Evolutionary conservation across 2,113 vertebrate species (phyloP).

Genomic region (Melanerpes aurifrons): DNA sequence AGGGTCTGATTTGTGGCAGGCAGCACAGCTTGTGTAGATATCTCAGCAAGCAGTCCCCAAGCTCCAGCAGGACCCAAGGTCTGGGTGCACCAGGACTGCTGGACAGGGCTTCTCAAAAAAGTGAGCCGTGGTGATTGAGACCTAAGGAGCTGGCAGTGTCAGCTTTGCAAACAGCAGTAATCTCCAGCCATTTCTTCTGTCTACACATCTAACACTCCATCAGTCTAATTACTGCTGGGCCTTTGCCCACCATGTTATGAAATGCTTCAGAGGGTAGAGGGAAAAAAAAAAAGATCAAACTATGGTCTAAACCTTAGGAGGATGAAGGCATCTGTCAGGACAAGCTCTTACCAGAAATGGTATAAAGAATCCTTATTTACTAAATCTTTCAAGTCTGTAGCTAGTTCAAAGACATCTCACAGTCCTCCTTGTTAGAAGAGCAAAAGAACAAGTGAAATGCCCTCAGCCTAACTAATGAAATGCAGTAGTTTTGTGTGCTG

Average conservation of each 20-base stretch:
- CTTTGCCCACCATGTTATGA: constrained; percentile 41
- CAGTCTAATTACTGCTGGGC: constrained; percentile 39
- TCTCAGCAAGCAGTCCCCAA: background rate
- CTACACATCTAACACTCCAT: background rate
- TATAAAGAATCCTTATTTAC: constrained; percentile 62
- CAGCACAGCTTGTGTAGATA: background rate
- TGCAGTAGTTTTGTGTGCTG: constrained; percentile 17
- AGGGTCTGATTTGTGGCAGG: background rate
- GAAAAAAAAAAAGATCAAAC: constrained; percentile 30
- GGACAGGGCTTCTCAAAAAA: background rate
- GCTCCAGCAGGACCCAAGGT: background rate
- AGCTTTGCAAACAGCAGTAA: background rate
- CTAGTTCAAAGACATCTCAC: constrained; percentile 54
- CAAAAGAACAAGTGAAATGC: background rate
- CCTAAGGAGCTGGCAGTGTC: background rate
- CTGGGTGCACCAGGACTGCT: background rate
- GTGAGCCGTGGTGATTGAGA: background rate
- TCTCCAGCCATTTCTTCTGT: background rate
- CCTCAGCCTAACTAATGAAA: constrained; percentile 35
- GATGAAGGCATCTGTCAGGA: constrained; percentile 60
- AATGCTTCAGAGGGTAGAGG: constrained; percentile 41
- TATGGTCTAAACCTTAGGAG: constrained; percentile 35
- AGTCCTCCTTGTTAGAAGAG: constrained; percentile 17
- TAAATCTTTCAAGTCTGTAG: constrained; percentile 60
- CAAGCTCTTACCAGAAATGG: constrained; percentile 61